Evolutionary conservation across 2,888 invertebrate genomes (phyloP), one percentile per base, ranked within the genome.

Genomic region (Heteromurus nitidus): DNA sequence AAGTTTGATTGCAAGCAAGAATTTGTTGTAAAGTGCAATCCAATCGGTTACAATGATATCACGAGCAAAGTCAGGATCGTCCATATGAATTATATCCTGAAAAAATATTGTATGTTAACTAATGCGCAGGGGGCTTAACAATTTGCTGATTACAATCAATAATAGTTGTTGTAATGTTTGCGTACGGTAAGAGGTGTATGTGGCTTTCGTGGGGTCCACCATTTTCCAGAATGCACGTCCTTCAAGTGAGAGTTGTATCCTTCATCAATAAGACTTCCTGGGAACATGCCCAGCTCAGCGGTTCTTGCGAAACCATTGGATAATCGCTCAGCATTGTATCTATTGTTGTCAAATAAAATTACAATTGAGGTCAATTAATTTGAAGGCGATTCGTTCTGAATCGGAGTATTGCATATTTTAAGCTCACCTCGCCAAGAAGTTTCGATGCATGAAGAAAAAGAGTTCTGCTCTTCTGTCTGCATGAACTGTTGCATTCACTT

Each of bases 291-390:
- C 31, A 80, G 18, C 7, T 58, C 50, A 0, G 26, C 5, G 3
- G 47, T 68, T 75, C 75, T 42, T 13, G 69, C 13, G 31, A 83
- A 1, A 0, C 83, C 83, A 24, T 75, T 75, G 0, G 75, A 58
- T 3, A 83, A 42, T 20, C 83, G 62, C 30, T 83, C 83, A 16
- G 83, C 75, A 28, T 80, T 80, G 47, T 82, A 82, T 18, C 82
- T 82, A n/a, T n/a, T n/a, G n/a, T n/a, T n/a, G n/a, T n/a, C n/a
- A n/a, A n/a, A n/a, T n/a, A n/a, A n/a, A n/a, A n/a, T n/a, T n/a
- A n/a, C n/a, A n/a, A n/a, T n/a, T n/a, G n/a, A n/a, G n/a, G n/a
- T n/a, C n/a, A n/a, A n/a, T n/a, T n/a, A n/a, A n/a, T n/a, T n/a
- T n/a, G n/a, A n/a, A n/a, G n/a, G n/a, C n/a, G n/a, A n/a, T n/a